Conservation (phyloP, 2,113 vertebrate species). For the Colossoma macropomum region DNA sequence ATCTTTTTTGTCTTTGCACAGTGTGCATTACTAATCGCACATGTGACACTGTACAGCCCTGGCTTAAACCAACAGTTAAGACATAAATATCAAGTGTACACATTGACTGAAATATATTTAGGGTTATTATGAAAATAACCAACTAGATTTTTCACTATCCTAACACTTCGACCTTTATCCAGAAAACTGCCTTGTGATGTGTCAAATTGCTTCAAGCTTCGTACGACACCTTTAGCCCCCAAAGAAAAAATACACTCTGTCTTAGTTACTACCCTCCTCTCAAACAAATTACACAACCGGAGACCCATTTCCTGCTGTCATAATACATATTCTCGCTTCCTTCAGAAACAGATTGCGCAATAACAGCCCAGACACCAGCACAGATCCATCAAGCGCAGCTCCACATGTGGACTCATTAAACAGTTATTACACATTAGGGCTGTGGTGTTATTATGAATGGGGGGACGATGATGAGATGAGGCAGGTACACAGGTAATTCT, state of each 20-base stretch:
- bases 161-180: background rate
- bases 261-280: background rate
- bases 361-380: conserved; percentile 1
- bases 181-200: background rate
- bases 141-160: no score
- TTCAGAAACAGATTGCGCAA: conserved; percentile 9
- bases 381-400: conserved; percentile 26
- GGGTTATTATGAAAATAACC: no score
- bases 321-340: background rate
- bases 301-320: background rate
- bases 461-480: conserved; percentile 12
- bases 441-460: conserved; percentile 8
- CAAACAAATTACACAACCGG: background rate
- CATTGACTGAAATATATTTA: no score
- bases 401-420: conserved; percentile 19
- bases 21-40: no score
- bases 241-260: background rate
- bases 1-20: no score
- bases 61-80: no score
- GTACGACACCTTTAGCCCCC: background rate
- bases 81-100: no score
- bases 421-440: conserved; percentile 7
- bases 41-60: no score
- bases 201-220: background rate
- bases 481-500: conserved; percentile 11